Percentiles rank a stretch among this genome's conserved stretches.
These are phyloP conservation scores for Agapornis canus DNA, from an alignment of 2,797 vertebrate genomes.

Conservation along the genomic window DNA sequence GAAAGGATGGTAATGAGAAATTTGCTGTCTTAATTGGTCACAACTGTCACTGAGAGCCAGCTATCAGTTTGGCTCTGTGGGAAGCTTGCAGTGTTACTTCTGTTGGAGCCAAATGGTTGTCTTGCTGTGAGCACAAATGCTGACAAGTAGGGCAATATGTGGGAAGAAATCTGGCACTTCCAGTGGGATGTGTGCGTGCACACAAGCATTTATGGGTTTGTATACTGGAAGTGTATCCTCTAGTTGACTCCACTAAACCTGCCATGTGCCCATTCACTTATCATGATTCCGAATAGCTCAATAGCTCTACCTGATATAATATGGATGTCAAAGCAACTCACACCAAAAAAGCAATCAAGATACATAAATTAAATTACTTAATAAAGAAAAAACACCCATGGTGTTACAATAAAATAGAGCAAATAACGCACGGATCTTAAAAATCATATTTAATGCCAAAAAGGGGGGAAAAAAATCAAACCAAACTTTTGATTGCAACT, in stretches of 20 bases:
- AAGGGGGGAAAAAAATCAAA: accelerated
- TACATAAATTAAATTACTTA: background rate
- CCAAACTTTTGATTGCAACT: background rate
- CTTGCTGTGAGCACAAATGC: conserved; percentile 44
- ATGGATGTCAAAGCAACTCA: background rate
- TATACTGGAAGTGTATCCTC: too few species aligned
- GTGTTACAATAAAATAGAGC: background rate
- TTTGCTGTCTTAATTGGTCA: conserved; percentile 7
- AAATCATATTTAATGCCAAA: background rate
- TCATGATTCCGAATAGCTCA: background rate
- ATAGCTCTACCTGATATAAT: background rate
- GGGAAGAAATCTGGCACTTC: background rate
- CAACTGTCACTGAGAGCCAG: background rate
- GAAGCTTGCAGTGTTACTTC: background rate
- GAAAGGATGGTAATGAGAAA: background rate
- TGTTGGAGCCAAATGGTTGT: background rate
- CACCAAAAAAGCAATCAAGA: background rate
- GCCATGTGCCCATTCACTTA: accelerated
- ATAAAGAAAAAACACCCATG: background rate
- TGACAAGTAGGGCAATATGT: background rate
- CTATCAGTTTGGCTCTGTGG: background rate
- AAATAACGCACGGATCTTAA: background rate
- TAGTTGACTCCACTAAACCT: background rate
- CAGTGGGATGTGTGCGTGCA: background rate
- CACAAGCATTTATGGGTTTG: background rate